Conservation (phyloP, 2,797 vertebrate genomes). For the Spinibarbus caldwelli region DNA sequence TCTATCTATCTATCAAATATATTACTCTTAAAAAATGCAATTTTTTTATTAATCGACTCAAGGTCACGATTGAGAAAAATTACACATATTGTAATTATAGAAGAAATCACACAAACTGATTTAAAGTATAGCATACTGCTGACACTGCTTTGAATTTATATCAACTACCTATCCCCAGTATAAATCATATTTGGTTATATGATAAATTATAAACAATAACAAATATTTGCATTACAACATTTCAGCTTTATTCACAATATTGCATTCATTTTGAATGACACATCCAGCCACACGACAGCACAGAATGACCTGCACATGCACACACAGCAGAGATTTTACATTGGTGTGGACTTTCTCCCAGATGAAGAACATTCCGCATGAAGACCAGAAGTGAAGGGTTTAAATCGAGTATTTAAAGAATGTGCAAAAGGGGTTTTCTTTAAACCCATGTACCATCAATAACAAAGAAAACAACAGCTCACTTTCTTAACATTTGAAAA, state of each 20-base stretch:
- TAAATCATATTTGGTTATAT: not conserved
- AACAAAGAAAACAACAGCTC: not conserved
- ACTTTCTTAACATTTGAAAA: not conserved
- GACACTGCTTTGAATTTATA: not conserved
- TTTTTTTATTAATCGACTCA: not conserved
- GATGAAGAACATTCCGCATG: conserved; percentile 24
- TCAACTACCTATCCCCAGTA: not conserved
- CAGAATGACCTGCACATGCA: conserved; percentile 5
- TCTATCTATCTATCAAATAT: not conserved
- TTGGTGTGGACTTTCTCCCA: conserved; percentile 21
- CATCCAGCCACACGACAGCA: conserved; percentile 24
- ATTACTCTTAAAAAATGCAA: not conserved
- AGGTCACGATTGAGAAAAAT: not conserved
- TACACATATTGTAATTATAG: not conserved
- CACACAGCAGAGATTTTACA: conserved; percentile 42
- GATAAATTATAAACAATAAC: not conserved
- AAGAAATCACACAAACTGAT: not conserved
- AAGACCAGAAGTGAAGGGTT: conserved; percentile 34
- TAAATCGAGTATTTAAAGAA: conserved; percentile 10
- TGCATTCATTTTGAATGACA: conserved; percentile 35
- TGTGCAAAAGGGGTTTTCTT: conserved; percentile 47
- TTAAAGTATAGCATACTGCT: not conserved
- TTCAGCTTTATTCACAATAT: conserved; percentile 41
- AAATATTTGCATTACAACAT: conserved; percentile 14
- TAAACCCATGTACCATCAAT: not conserved